Conservation (phyloP, 1,140 invertebrate genomes). For the Pomacea maculata region DNA sequence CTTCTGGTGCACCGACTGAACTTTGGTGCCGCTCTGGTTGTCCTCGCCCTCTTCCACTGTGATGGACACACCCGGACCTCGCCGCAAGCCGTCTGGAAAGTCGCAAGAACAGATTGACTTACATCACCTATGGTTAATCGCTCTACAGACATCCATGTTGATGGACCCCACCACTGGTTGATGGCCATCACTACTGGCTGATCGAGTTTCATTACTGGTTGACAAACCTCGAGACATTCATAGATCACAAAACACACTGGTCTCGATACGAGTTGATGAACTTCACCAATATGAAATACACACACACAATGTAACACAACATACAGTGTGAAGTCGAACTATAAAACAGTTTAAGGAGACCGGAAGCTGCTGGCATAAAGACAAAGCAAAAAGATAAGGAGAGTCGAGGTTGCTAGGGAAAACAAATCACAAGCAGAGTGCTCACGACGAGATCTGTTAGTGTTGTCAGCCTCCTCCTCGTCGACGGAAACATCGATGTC, state of each 20-base stretch:
- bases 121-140: not conserved
- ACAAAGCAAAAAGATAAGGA: not conserved
- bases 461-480: too few species aligned
- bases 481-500: too few species aligned
- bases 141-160: not conserved
- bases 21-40: not conserved
- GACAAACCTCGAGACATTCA: not conserved
- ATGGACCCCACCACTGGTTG: not conserved
- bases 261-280: not conserved
- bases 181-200: not conserved
- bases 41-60: too few species aligned
- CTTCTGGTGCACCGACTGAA: not conserved
- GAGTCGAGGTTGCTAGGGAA: not conserved
- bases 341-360: not conserved
- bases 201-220: not conserved
- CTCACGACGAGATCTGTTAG: not conserved
- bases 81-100: slow-evolving; percentile 2
- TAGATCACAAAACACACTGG: not conserved
- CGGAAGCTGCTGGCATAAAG: not conserved
- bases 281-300: not conserved
- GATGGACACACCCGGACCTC: not conserved
- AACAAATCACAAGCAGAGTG: not conserved
- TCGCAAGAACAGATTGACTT: not conserved
- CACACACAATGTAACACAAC: slow-evolving; percentile 3
- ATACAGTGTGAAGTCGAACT: not conserved